These are phyloP conservation scores for Dendroctonus ponderosae DNA, from an alignment of 1,140 invertebrate species.

Conservation along the genomic window DNA sequence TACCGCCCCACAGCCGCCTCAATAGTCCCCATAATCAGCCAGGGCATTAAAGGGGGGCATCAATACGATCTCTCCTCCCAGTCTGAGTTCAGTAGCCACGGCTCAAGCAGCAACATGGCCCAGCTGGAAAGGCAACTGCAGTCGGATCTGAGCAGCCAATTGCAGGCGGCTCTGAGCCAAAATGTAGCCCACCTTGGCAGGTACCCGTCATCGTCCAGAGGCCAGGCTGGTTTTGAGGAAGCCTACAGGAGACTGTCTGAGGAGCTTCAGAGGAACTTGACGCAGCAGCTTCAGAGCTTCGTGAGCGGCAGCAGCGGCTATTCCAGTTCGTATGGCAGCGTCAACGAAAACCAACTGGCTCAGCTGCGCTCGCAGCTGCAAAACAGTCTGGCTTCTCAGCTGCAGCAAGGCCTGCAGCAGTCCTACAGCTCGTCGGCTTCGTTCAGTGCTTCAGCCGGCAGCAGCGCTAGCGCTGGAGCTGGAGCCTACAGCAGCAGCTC, in stretches of 20 bases:
- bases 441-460: constrained; percentile 33
- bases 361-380: constrained; percentile 37
- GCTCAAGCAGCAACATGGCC: constrained; percentile 20
- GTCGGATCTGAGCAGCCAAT: constrained; percentile 39
- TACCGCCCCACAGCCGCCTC: constrained; percentile 17
- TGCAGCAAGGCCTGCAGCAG: constrained; percentile 41
- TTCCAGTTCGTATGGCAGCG: constrained; percentile 28
- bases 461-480: constrained; percentile 25
- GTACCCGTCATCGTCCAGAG: constrained; percentile 21
- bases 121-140: constrained; percentile 39
- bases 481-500: constrained; percentile 27
- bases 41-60: constrained; percentile 18
- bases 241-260: constrained; percentile 38
- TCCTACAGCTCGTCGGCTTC: constrained; percentile 36
- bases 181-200: constrained; percentile 22
- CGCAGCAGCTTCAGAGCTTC: constrained; percentile 38
- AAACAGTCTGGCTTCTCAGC: constrained; percentile 38
- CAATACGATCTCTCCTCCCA: constrained; percentile 1
- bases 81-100: constrained; percentile 14
- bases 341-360: constrained; percentile 35
- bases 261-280: constrained; percentile 44
- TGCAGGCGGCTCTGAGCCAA: constrained; percentile 38
- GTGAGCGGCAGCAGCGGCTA: constrained; percentile 22
- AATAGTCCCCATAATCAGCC: constrained; percentile 23
- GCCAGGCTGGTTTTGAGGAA: constrained; percentile 32